phyloP scores from a whole-genome alignment of 2,888 invertebrate species.

The Epinotia brunnichana region DNA sequence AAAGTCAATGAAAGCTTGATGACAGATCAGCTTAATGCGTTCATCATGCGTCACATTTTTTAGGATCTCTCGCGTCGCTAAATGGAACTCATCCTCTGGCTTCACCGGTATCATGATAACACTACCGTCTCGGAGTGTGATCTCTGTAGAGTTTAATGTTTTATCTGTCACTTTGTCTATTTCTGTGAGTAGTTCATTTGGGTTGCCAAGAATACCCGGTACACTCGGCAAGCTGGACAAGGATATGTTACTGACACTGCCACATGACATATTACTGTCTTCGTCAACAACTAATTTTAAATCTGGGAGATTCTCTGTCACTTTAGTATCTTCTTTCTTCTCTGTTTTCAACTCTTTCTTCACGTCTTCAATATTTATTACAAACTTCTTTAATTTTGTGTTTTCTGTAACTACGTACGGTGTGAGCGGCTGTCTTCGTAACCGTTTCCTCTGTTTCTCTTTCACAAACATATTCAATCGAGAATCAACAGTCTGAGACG shows the following conservation, averaged over 20 bases:
- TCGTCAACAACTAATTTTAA: conserved; percentile 52
- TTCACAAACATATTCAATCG: conserved; percentile 47
- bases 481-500: conserved; percentile 60
- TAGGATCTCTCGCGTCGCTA: conserved; percentile 58
- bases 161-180: conserved; percentile 39
- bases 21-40: conserved; percentile 54
- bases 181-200: background rate
- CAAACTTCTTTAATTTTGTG: conserved; percentile 50
- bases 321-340: conserved; percentile 4
- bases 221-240: conserved; percentile 49
- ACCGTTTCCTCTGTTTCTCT: conserved; percentile 47
- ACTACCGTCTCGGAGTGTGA: conserved; percentile 52
- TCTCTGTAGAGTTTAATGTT: conserved; percentile 46
- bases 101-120: conserved; percentile 52
- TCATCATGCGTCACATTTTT: conserved; percentile 47
- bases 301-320: conserved; percentile 46
- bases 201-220: conserved; percentile 45
- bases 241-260: conserved; percentile 58
- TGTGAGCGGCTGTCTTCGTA: conserved; percentile 49
- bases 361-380: conserved; percentile 55
- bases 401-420: conserved; percentile 64
- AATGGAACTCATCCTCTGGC: conserved; percentile 61
- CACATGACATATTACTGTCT: conserved; percentile 58
- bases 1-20: conserved; percentile 65
- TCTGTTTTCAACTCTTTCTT: conserved; percentile 25